Conservation (phyloP, 1,140 invertebrate genomes). For the Saxidomus purpurata region DNA sequence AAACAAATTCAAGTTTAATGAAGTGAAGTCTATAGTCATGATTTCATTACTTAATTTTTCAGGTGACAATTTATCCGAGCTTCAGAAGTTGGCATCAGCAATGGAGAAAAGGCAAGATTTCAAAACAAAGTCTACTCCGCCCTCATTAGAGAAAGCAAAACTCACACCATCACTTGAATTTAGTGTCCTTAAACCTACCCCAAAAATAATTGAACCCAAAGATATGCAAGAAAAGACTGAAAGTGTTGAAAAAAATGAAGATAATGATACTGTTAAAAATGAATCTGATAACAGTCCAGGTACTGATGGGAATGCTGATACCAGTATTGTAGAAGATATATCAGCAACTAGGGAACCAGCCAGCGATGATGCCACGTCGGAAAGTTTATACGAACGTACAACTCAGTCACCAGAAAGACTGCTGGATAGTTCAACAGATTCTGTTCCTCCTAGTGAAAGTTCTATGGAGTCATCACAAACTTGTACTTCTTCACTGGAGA, state of each 20-base stretch:
- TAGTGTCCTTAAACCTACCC: slow-evolving; percentile 75
- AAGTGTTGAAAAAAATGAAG: neutral
- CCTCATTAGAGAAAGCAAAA: slow-evolving; percentile 69
- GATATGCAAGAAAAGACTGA: neutral
- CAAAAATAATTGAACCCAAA: slow-evolving; percentile 72
- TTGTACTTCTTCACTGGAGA: slow-evolving; percentile 64
- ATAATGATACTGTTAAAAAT: neutral
- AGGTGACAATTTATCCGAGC: slow-evolving; percentile 59
- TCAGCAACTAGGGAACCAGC: neutral
- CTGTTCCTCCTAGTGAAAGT: slow-evolving; percentile 63
- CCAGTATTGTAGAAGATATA: neutral
- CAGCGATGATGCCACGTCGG: neutral
- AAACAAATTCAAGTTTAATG: too few species aligned
- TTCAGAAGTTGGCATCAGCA: slow-evolving; percentile 54
- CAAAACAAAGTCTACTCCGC: slow-evolving; percentile 69
- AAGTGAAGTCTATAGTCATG: too few species aligned
- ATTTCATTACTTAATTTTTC: too few species aligned
- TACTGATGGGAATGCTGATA: neutral
- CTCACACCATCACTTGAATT: slow-evolving; percentile 73
- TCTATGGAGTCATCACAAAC: slow-evolving; percentile 65
- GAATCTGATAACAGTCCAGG: neutral
- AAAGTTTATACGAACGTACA: neutral
- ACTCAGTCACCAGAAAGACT: slow-evolving; percentile 46
- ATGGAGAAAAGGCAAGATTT: slow-evolving; percentile 74
- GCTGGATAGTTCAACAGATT: slow-evolving; percentile 60